Evolutionary conservation across 2,888 invertebrate species (phyloP).

Genomic region (Drosophila pullipes): DNA sequence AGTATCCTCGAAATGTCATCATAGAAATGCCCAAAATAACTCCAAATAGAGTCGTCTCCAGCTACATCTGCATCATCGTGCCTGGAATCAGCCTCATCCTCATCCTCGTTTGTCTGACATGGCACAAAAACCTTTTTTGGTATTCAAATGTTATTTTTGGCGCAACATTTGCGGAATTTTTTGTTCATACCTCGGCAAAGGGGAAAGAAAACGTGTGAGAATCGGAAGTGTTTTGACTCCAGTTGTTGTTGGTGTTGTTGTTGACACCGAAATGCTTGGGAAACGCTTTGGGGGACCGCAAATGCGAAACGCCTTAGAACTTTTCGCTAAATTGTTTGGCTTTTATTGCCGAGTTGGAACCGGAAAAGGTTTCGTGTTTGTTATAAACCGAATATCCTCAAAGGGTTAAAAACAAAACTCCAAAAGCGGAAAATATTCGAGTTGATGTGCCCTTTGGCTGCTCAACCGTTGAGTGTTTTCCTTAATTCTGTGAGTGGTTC

Average conservation of each 20-base stretch:
- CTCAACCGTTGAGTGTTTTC: slow-evolving; percentile 44
- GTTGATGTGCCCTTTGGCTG: slow-evolving; percentile 54
- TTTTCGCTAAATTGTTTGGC: slow-evolving; percentile 50
- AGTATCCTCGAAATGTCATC: slow-evolving; percentile 19
- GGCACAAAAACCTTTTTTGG: slow-evolving; percentile 71
- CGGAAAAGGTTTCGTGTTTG: slow-evolving; percentile 54
- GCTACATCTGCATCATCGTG: slow-evolving; percentile 18
- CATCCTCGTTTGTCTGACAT: slow-evolving; percentile 56
- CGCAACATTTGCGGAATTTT: slow-evolving; percentile 67
- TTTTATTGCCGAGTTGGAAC: slow-evolving; percentile 46
- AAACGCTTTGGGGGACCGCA: slow-evolving; percentile 59
- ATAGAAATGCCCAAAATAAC: slow-evolving; percentile 44
- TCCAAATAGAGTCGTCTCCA: slow-evolving; percentile 62
- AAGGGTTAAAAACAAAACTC: slow-evolving; percentile 40
- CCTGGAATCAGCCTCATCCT: slow-evolving; percentile 6
- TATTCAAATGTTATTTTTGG: slow-evolving; percentile 77
- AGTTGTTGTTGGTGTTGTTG: slow-evolving; percentile 28
- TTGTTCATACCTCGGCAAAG: slow-evolving; percentile 11
- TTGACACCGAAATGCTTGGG: slow-evolving; percentile 43
- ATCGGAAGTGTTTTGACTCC: slow-evolving; percentile 60
- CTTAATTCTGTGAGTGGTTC: slow-evolving; percentile 23
- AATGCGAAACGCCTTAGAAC: slow-evolving; percentile 54
- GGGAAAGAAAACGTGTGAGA: slow-evolving; percentile 63
- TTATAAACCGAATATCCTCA: slow-evolving; percentile 28
- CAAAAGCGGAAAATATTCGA: slow-evolving; percentile 45